Evolutionary conservation across 2,888 invertebrate genomes (phyloP).

Genomic region (Tinea pellionella): DNA sequence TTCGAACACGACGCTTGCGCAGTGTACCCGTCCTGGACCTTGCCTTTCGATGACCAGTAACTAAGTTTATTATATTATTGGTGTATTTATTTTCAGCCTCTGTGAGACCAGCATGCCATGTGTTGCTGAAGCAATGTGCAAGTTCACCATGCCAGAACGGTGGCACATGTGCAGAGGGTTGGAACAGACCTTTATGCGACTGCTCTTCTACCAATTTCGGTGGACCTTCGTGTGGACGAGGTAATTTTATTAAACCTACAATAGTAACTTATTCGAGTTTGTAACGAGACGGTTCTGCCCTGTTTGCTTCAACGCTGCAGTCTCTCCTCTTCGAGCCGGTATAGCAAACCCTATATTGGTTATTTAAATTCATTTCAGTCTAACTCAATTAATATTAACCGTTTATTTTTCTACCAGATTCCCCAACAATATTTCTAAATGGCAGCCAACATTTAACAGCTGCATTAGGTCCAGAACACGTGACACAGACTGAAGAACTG

Average conservation of each 20-base stretch:
- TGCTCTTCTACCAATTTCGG: slow-evolving; percentile 89
- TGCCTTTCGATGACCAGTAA: too few relatives aligned
- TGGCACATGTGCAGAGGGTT: slow-evolving; percentile 90
- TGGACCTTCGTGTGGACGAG: slow-evolving; percentile 91
- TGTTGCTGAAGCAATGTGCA: slow-evolving; percentile 82
- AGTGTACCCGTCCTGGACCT: too few relatives aligned
- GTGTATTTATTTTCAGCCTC: slow-evolving; percentile 71
- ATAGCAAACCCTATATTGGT: too few relatives aligned
- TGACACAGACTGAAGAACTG: slow-evolving; percentile 91
- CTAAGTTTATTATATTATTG: not conserved
- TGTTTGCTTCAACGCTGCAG: too few relatives aligned
- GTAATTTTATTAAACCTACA: slow-evolving; percentile 59
- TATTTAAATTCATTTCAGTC: too few relatives aligned
- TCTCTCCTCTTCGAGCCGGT: too few relatives aligned
- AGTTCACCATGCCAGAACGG: slow-evolving; percentile 91
- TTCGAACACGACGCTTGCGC: too few relatives aligned
- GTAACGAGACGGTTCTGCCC: too few relatives aligned
- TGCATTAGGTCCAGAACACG: slow-evolving; percentile 77
- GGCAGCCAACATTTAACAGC: slow-evolving; percentile 90
- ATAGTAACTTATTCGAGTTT: too few relatives aligned
- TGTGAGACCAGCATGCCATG: slow-evolving; percentile 89
- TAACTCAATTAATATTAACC: not conserved
- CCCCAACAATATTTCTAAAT: slow-evolving; percentile 88
- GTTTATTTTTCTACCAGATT: slow-evolving; percentile 66
- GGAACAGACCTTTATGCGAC: slow-evolving; percentile 95